Conservation (phyloP, 2,113 vertebrate species). For the Poeciliopsis retropinna region DNA sequence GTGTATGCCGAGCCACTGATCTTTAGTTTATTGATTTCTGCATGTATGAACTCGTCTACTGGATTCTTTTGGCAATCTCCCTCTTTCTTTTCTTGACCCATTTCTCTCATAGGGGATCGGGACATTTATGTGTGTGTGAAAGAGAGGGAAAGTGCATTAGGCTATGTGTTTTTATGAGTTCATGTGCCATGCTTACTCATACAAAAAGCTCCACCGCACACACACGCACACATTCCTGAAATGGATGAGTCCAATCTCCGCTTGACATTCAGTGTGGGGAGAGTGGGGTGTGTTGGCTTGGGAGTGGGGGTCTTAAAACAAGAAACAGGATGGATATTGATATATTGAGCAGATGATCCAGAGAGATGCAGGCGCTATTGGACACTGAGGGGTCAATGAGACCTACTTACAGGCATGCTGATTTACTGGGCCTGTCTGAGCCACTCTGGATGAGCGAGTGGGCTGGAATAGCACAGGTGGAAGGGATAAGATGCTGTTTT, state of each 20-base stretch:
- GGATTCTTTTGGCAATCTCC: slow-evolving; percentile 59
- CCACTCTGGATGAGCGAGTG: slow-evolving; percentile 29
- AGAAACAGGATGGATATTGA: slow-evolving; percentile 74
- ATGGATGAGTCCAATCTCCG: slow-evolving; percentile 71
- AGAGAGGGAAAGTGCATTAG: slow-evolving; percentile 9
- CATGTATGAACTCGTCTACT: slow-evolving; percentile 66
- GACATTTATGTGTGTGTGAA: slow-evolving; percentile 32
- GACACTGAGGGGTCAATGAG: slow-evolving; percentile 73
- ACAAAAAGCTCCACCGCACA: slow-evolving; percentile 9
- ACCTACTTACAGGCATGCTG: slow-evolving; percentile 73
- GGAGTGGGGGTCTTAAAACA: slow-evolving; percentile 56
- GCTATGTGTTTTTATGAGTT: slow-evolving; percentile 29
- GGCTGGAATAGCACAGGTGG: slow-evolving; percentile 48
- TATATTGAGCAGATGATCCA: slow-evolving; percentile 74
- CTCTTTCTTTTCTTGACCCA: slow-evolving; percentile 48
- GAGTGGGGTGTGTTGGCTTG: slow-evolving; percentile 17
- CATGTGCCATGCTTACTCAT: slow-evolving; percentile 31
- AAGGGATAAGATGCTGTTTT: slow-evolving; percentile 43
- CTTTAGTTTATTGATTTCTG: slow-evolving; percentile 76
- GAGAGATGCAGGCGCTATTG: slow-evolving; percentile 65
- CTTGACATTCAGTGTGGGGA: slow-evolving; percentile 66
- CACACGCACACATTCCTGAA: slow-evolving; percentile 53
- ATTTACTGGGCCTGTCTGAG: slow-evolving; percentile 69
- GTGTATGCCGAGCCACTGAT: slow-evolving; percentile 65
- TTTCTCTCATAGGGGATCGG: slow-evolving; percentile 49